Evolutionary conservation across 2,888 invertebrate species (phyloP).

Genomic region (Kryphioiulus occultus): DNA sequence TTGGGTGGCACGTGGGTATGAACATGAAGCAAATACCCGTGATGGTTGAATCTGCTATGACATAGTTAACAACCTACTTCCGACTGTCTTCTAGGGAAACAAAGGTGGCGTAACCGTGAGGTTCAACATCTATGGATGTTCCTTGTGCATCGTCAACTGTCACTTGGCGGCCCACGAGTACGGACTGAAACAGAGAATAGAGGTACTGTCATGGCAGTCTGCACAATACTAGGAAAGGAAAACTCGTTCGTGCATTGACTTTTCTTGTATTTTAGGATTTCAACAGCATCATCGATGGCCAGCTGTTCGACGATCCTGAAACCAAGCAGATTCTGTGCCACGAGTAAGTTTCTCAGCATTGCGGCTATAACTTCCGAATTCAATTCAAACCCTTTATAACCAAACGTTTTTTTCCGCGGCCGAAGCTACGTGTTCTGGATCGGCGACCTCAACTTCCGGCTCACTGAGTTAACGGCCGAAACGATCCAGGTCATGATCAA

Average conservation of each 20-base stretch:
- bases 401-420: slow-evolving; percentile 54
- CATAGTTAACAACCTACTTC: too few relatives aligned
- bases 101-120: slow-evolving; percentile 92
- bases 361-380: neutral
- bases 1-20: slow-evolving; percentile 91
- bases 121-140: slow-evolving; percentile 86
- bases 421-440: slow-evolving; percentile 88
- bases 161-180: slow-evolving; percentile 92
- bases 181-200: slow-evolving; percentile 80
- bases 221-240: neutral
- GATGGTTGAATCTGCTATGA: neutral
- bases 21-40: slow-evolving; percentile 52
- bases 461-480: slow-evolving; percentile 71
- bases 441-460: slow-evolving; percentile 88
- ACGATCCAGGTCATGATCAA: slow-evolving; percentile 74
- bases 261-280: slow-evolving; percentile 70
- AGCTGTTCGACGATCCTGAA: slow-evolving; percentile 76
- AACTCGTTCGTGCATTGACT: neutral
- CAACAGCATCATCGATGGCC: slow-evolving; percentile 82
- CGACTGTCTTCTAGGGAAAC: slow-evolving; percentile 76
- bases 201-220: slow-evolving; percentile 60
- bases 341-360: slow-evolving; percentile 72
- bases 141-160: slow-evolving; percentile 85
- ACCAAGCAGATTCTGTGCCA: slow-evolving; percentile 87
- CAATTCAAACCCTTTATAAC: neutral